Conservation (phyloP, 2,797 vertebrate species). For the Spinus olivaceus region DNA sequence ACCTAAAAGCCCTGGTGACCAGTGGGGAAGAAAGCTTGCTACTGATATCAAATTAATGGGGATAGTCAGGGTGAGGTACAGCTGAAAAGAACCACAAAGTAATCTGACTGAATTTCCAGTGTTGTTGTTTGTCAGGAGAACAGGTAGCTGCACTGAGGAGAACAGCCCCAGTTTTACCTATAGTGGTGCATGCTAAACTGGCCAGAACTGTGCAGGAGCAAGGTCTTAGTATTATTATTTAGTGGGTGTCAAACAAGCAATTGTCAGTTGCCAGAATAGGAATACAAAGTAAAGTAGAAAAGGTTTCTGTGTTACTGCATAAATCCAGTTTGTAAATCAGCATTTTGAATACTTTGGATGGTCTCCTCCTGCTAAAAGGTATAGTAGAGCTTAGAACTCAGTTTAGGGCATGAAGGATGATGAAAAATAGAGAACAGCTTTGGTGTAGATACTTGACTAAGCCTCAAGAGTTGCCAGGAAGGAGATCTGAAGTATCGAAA, state of each 20-base stretch:
- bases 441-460: background rate
- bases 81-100: background rate
- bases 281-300: background rate
- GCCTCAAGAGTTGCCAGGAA: background rate
- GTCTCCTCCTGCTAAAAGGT: background rate
- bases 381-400: background rate
- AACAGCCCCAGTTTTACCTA: background rate
- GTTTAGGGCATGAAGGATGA: background rate
- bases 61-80: background rate
- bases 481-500: background rate
- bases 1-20: background rate
- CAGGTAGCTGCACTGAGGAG: background rate
- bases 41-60: background rate
- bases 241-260: background rate
- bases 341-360: background rate
- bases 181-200: background rate
- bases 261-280: background rate
- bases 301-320: background rate
- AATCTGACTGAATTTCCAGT: background rate
- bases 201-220: background rate
- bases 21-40: background rate
- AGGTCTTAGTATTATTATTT: background rate
- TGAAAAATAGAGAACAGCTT: background rate
- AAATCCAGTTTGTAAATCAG: background rate
- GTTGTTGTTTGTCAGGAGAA: background rate